Base-by-base conservation (phyloP, 2,888 invertebrate species). In the Microchrysa polita region DNA sequence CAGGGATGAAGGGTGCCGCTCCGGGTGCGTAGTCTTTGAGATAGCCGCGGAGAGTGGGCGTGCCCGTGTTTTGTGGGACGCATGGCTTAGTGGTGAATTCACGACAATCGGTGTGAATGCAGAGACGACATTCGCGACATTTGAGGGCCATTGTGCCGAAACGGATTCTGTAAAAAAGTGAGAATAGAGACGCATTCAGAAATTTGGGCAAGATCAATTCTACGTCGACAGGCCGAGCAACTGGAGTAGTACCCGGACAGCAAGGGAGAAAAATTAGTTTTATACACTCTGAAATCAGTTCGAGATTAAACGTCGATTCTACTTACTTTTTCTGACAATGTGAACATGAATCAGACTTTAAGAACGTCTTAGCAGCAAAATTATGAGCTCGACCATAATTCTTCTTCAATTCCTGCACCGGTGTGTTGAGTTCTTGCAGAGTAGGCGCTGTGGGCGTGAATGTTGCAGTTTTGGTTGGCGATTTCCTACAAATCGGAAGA, bases 1-100 rank as follows among this genome's bases (percentile, higher is more conserved):
- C 93, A 0, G 99, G 98, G 16, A 99, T 93, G 94, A 96, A 96
- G 0, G 98, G 98, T 23, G 95, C 88, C 0, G 90, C 89, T 42
- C 87, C 86, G 0, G 97, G 96, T 0, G 95, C 93, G 83, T 92
- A 97, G 83, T 98, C 97, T 1, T 92, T 89, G 78, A 97, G 90
- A 81, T 83, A 82, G 74, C 89, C 88, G 79, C 89, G 89, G 23
- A 87, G 83, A 1, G 87, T 89, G 5, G 92, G 92, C 0, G 92
- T 92, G 77, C 88, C 87, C n/a, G 86, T 82, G n/a, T 81, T 80
- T 59, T 83, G 81, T 1, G 96, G 93, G 78, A 97, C 90, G 86
- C 98, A 98, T 1, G 96, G 96, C 76, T 96, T 86, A 12, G 95
- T 93, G 73, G 96, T 87, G 79, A 90, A 85, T 74, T 92, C 90